Conservation (phyloP, 37 sponge, comb jelly and placozoan genomes). For the Mnemiopsis leidyi region DNA sequence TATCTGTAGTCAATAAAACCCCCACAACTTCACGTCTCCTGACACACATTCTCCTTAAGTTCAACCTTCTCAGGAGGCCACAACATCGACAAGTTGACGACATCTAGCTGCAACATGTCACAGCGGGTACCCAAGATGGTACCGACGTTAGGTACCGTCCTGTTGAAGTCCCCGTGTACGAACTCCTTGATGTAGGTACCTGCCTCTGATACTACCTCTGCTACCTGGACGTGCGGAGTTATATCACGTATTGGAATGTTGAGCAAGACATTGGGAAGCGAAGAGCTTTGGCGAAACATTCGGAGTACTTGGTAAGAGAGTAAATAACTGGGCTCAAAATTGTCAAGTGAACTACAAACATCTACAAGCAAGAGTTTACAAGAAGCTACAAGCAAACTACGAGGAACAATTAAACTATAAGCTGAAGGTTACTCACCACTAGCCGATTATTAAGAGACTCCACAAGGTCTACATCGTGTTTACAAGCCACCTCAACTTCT, state of each 20-base stretch:
- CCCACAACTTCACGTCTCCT: not conserved
- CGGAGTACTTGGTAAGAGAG: not conserved
- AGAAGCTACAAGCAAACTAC: too few relatives aligned
- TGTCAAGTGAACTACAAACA: too few relatives aligned
- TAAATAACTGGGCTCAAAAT: too few relatives aligned
- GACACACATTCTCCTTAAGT: not conserved
- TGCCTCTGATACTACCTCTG: not conserved
- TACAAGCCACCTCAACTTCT: not conserved
- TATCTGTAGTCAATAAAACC: too few relatives aligned
- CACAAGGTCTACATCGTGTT: not conserved
- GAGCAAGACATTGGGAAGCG: too few relatives aligned
- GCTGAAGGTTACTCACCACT: constrained; percentile 27
- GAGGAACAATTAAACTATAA: too few relatives aligned
- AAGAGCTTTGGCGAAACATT: not conserved
- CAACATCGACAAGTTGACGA: constrained; percentile 59
- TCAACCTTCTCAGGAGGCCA: constrained; percentile 18
- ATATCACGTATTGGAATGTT: not conserved
- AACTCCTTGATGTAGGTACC: constrained; percentile 95
- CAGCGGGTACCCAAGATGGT: constrained; percentile 71
- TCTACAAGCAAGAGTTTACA: too few relatives aligned
- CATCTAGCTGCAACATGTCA: constrained; percentile 88
- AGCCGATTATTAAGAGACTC: constrained; percentile 22
- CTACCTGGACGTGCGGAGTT: not conserved
- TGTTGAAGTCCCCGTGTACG: constrained; percentile 96
- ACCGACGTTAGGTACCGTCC: constrained; percentile 85